Evolutionary conservation across 2,888 invertebrate species (phyloP), one percentile per base, ranked within the genome.

Genomic region (Petrophora chlorosata): DNA sequence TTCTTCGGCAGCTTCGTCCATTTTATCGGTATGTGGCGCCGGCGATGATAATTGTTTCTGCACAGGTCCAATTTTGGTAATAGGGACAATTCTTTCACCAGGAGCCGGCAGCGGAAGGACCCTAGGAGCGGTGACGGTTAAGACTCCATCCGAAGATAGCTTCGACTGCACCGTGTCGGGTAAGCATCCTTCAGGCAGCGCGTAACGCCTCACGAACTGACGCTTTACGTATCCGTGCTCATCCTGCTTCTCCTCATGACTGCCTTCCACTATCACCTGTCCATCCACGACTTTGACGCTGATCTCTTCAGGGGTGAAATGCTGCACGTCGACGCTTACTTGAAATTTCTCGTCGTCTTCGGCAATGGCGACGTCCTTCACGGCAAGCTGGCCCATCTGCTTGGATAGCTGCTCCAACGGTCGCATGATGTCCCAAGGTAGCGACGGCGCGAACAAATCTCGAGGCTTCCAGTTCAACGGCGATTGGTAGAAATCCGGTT

Each of bases 281-380:
- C 93, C 91, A 34, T 95, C 93, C 0, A 92, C 84, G 0, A 95
- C 94, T 76, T 94, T 96, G 0, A 96, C 95, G 1, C 89, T 91
- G 10, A 97, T 92, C 75, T 96, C 96, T 30, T 93, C 92, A 0
- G 96, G 96, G 0, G 92, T 79, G 62, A 96, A 96, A 62, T 96
- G 94, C 57, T 94, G 93, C 0, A 96, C 95, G 69, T 96, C 96
- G 51, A 96, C 86, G 59, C 92, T 93, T 0, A 95, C 92, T 73
- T 94, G 93, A 61, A 94, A 95, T 49, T 85, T 91, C 53, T 93
- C 91, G 5, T 90, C 74, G 61, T 92, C 91, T 1, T 80, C 71
- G 0, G 82, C 78, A 39, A 93, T 82, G 13, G 85, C 87, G 0
- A 80, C 84, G 10, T 91, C 91, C 36, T 72, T 67, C 3, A 87